These are phyloP conservation scores for Bursaphelenchus mucronatus DNA, from an alignment of 1,140 invertebrate genomes.

Conservation along the genomic window DNA sequence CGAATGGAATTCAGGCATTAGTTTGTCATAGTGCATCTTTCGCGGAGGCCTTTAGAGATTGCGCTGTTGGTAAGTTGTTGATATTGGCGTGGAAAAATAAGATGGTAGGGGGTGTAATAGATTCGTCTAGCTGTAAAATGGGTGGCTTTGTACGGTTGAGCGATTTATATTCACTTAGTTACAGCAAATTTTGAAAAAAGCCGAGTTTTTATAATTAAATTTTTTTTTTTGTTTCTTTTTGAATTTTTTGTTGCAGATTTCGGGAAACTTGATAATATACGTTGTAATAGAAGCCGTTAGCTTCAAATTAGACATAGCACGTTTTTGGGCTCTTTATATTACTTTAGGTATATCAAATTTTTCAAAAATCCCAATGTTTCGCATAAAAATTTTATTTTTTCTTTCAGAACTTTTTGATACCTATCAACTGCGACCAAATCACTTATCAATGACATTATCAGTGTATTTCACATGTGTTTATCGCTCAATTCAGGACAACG, in stretches of 20 bases:
- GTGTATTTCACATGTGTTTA: slow-evolving; percentile 44
- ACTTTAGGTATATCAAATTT: slow-evolving; percentile 2
- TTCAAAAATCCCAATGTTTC: neutral
- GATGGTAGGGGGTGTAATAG: no score
- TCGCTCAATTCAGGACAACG: slow-evolving; percentile 34
- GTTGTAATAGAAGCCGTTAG: no score
- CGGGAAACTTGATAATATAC: no score
- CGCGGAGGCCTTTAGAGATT: slow-evolving; percentile 23
- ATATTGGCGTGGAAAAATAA: no score
- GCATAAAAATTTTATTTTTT: slow-evolving; percentile 16
- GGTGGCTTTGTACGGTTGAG: no score
- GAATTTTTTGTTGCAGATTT: no score
- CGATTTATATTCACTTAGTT: no score
- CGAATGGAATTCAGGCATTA: slow-evolving; percentile 48
- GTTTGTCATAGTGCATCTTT: slow-evolving; percentile 51
- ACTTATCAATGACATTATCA: slow-evolving; percentile 41
- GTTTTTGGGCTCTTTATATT: neutral
- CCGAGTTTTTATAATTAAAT: no score
- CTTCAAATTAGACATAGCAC: no score
- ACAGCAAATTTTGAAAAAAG: no score
- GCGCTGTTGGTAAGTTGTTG: slow-evolving; percentile 27
- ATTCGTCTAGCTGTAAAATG: no score
- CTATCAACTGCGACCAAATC: slow-evolving; percentile 37
- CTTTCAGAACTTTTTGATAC: slow-evolving; percentile 45
- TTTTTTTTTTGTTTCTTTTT: no score